Evolutionary conservation across 2,888 invertebrate species (phyloP), one percentile per base, ranked within the genome.

Genomic region (Cotesia congregata): DNA sequence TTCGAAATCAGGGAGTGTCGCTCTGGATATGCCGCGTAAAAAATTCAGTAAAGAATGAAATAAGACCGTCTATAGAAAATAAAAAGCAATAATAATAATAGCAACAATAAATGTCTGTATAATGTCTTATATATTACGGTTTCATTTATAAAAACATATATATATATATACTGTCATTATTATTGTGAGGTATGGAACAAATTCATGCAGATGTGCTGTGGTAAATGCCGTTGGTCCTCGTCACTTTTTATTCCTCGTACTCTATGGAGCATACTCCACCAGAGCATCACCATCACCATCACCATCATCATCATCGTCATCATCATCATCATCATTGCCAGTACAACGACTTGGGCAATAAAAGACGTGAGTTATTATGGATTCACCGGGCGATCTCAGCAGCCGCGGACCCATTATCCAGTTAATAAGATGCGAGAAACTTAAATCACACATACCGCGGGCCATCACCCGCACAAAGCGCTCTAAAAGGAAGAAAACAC

Each of bases 351-450:
- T 74, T 79, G 77, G 76, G 80, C 79, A 78, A 82, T 82, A 81
- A 81, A 81, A 77, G 80, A 82, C 76, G 70, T 67, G 80, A 69
- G 84, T 86, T 85, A 87, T 88, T 88, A 87, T 88, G 86, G 86
- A 88, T 88, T 88, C 88, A 88, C 83, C 80, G 83, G 83, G 82
- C 85, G 88, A 87, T 83, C 84, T 80, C 85, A 84, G 77, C 78
- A 77, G 80, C 79, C 50, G 75, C 75, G 77, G 79, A 68, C 74
- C 82, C 82, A 83, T 83, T 83, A 80, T 83, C 17, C 80, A 77
- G 77, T 77, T 83, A 83, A 83, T 83, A 83, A 83, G 82, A 83
- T 83, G 82, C 82, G 81, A 80, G 82, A 79, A 81, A 79, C 69
- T 83, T 81, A 81, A 83, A 83, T 83, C 83, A 82, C 82, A 80